These are phyloP conservation scores for Pituophis catenifer DNA, from an alignment of 2,113 vertebrate genomes.

Conservation along the genomic window DNA sequence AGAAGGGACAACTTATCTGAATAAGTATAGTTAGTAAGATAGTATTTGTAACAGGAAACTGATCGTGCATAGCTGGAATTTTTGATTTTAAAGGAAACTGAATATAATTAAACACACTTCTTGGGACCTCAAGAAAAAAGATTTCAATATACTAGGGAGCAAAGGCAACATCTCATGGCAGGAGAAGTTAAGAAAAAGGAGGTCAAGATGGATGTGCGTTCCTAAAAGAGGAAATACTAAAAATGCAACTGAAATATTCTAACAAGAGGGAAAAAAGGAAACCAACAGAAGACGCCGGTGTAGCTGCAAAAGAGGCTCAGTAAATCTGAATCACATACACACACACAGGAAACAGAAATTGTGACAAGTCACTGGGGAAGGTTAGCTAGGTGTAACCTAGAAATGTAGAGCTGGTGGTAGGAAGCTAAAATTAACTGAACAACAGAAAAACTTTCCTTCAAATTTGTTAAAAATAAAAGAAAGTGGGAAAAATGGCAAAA, in stretches of 20 bases:
- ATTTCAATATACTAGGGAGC: not conserved
- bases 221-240: not conserved
- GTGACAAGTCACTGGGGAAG: not conserved
- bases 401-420: not conserved
- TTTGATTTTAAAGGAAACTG: not conserved
- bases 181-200: not conserved
- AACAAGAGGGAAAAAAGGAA: not conserved
- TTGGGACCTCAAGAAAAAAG: not conserved
- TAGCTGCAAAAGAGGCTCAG: not conserved
- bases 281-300: not conserved
- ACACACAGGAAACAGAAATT: not conserved
- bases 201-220: not conserved
- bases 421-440: not conserved
- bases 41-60: not conserved
- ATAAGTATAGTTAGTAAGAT: not conserved
- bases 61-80: not conserved
- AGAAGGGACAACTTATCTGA: not conserved
- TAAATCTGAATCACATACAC: not conserved
- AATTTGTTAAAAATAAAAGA: not conserved
- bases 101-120: not conserved
- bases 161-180: not conserved
- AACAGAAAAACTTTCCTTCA: not conserved
- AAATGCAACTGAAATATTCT: not conserved
- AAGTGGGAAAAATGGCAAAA: not conserved
- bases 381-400: not conserved